phyloP scores from a whole-genome alignment of 2,113 vertebrate genomes.

The Ictalurus punctatus region DNA sequence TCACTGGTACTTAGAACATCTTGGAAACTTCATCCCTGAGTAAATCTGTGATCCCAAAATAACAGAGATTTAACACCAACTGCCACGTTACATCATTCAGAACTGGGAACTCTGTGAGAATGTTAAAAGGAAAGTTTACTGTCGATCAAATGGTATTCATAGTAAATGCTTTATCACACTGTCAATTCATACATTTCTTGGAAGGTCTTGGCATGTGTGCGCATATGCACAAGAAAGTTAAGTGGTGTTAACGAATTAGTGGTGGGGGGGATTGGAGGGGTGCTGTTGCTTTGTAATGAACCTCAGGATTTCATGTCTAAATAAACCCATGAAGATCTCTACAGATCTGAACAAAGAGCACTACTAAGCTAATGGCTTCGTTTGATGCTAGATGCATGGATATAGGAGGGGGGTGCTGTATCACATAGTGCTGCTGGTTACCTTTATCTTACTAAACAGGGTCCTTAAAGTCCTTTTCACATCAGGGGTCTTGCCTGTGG shows the following conservation, averaged over 20 bases:
- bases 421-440: conserved; percentile 60
- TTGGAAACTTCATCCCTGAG: too few relatives aligned
- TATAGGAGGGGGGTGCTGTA: neutral
- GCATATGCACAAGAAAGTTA: neutral
- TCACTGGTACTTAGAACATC: too few relatives aligned
- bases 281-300: neutral
- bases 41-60: too few relatives aligned
- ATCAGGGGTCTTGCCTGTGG: conserved; percentile 80
- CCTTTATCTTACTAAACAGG: conserved; percentile 82
- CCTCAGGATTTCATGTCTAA: neutral
- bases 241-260: neutral
- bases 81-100: too few relatives aligned
- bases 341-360: neutral
- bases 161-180: neutral
- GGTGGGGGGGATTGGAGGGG: too few relatives aligned
- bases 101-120: too few relatives aligned
- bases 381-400: neutral
- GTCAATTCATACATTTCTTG: neutral
- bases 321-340: conserved; percentile 24
- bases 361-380: neutral
- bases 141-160: neutral
- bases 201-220: neutral
- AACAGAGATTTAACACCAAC: too few relatives aligned
- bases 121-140: neutral
- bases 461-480: conserved; percentile 83